These are phyloP conservation scores for Epicauta chinensis DNA, from an alignment of 1,140 invertebrate species.

Conservation along the genomic window DNA sequence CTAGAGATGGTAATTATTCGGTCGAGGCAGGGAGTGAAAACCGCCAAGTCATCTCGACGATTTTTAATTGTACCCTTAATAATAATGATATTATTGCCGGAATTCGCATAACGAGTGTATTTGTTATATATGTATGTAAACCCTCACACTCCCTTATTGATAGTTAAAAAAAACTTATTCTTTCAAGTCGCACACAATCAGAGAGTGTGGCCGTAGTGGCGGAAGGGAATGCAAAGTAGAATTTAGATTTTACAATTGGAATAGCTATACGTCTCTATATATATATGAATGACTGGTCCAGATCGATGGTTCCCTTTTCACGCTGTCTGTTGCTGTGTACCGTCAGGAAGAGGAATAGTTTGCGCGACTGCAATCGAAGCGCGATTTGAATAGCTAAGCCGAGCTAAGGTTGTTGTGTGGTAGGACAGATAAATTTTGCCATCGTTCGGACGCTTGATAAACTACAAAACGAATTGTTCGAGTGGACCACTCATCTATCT, in stretches of 20 bases:
- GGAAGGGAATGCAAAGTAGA: conserved; percentile 39
- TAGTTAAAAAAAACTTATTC: neutral
- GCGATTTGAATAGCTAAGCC: conserved; percentile 44
- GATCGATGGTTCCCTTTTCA: conserved; percentile 22
- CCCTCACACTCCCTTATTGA: too few species aligned
- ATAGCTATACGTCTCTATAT: conserved; percentile 40
- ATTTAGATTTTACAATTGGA: conserved; percentile 41
- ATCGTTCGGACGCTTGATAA: conserved; percentile 28
- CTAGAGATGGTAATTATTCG: too few species aligned
- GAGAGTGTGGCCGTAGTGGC: neutral
- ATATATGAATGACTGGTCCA: conserved; percentile 35
- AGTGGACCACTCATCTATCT: conserved; percentile 42
- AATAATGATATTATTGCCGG: too few species aligned
- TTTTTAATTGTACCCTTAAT: too few species aligned
- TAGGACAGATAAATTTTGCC: conserved; percentile 35
- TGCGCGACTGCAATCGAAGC: conserved; percentile 40
- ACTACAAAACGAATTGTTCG: conserved; percentile 35
- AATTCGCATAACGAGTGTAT: too few species aligned
- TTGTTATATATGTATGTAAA: too few species aligned
- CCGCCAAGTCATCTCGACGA: too few species aligned
- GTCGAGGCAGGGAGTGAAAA: too few species aligned
- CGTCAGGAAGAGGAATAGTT: conserved; percentile 26
- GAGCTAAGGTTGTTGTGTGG: conserved; percentile 39
- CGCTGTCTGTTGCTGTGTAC: conserved; percentile 19
- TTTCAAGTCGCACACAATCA: neutral